These are phyloP conservation scores for Lophura swinhoii DNA, from an alignment of 2,797 vertebrate species.

Conservation along the genomic window DNA sequence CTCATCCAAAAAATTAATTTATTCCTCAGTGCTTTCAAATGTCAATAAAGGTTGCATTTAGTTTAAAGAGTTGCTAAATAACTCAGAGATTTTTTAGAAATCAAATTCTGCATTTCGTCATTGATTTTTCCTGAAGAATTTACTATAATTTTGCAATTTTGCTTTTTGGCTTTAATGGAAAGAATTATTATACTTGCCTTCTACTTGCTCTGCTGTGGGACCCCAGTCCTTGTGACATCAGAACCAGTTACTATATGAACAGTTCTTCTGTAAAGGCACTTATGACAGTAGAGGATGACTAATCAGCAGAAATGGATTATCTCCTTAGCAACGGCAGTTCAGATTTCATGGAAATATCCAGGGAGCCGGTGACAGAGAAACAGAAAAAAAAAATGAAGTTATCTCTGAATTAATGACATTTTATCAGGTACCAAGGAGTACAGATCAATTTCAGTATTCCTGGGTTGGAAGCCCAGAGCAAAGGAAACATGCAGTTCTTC, in stretches of 20 bases:
- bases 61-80: background rate
- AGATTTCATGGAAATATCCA: background rate
- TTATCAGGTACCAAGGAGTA: background rate
- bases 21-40: background rate
- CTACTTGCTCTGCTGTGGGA: accelerated
- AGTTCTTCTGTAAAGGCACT: background rate
- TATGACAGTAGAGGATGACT: background rate
- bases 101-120: background rate
- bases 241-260: background rate
- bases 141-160: background rate
- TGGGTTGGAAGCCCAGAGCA: background rate
- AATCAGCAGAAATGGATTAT: slow-evolving; percentile 36
- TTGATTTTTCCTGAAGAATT: background rate
- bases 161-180: background rate
- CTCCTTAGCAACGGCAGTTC: slow-evolving; percentile 1
- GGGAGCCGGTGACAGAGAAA: background rate
- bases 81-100: background rate
- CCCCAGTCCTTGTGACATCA: background rate
- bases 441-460: background rate
- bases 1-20: background rate
- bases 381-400: background rate
- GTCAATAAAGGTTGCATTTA: slow-evolving; percentile 1
- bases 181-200: background rate
- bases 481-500: background rate
- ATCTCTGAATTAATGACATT: background rate